A percentile compares a stretch with the other conserved stretches of the same genome.
phyloP scores from a whole-genome alignment of 1,140 invertebrate genomes.

The Meteorus sp. region DNA sequence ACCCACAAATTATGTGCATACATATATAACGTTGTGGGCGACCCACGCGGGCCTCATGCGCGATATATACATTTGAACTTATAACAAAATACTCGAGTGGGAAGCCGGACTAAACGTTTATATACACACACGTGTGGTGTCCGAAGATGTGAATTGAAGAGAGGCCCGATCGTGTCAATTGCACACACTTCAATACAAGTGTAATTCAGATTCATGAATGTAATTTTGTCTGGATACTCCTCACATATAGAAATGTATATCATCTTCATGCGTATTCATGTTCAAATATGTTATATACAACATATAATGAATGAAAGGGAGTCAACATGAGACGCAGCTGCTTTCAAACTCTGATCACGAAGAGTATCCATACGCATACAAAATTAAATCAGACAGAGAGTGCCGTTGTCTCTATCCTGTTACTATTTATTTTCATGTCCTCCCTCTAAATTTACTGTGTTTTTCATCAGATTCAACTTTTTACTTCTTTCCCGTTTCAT shows the following conservation, averaged over 20 bases:
- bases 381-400: background rate
- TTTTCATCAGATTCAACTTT: too few species aligned
- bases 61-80: too few species aligned
- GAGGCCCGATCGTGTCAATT: background rate
- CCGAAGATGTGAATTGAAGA: background rate
- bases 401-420: background rate
- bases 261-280: too few species aligned
- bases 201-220: constrained; percentile 12
- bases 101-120: constrained; percentile 6
- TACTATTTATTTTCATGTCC: background rate
- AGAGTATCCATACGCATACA: background rate
- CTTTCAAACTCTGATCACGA: background rate
- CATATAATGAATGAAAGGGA: too few species aligned
- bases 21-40: background rate
- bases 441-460: background rate
- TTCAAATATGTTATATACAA: too few species aligned
- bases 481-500: background rate
- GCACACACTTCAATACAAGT: background rate
- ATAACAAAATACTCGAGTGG: constrained; percentile 8
- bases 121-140: background rate
- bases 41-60: background rate
- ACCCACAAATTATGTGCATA: constrained; percentile 11
- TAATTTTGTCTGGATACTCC: background rate
- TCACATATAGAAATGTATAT: too few species aligned
- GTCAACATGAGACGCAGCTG: background rate